A percentile compares a stretch with the other conserved stretches of the same genome.
Evolutionary conservation across 2,113 vertebrate species (phyloP).

Genomic region (Archilochus colubris): DNA sequence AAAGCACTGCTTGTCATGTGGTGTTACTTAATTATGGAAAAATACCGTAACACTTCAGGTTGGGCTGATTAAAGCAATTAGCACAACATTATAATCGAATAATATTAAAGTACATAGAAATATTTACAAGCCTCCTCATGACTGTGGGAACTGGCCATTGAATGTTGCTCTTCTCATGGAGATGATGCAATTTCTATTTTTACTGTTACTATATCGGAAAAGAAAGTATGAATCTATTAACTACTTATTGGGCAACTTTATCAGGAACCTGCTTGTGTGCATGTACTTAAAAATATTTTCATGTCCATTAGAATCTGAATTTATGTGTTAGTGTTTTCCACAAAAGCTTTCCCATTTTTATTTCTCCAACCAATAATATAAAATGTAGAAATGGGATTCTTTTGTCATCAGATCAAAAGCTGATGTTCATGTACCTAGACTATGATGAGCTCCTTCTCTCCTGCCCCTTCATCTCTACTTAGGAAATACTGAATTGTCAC

Average conservation of each 20-base stretch:
- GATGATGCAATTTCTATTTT: constrained; percentile 26
- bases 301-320: background rate
- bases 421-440: background rate
- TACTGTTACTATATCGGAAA: background rate
- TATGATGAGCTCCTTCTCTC: background rate
- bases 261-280: background rate
- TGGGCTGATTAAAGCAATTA: constrained; percentile 74
- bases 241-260: background rate
- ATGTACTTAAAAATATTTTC: background rate
- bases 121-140: constrained; percentile 39
- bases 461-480: background rate
- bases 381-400: background rate
- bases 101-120: constrained; percentile 64
- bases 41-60: constrained; percentile 58
- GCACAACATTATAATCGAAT: constrained; percentile 36
- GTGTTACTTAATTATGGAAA: constrained; percentile 74
- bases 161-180: constrained; percentile 18
- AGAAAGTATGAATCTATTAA: background rate
- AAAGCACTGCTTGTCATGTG: constrained; percentile 55
- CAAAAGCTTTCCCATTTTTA: background rate
- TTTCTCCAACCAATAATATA: background rate
- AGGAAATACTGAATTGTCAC: background rate
- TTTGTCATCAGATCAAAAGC: background rate
- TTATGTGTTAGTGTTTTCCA: background rate
- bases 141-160: constrained; percentile 13